Conservation (phyloP, 2,113 vertebrate genomes). For the Eclectus roratus region DNA sequence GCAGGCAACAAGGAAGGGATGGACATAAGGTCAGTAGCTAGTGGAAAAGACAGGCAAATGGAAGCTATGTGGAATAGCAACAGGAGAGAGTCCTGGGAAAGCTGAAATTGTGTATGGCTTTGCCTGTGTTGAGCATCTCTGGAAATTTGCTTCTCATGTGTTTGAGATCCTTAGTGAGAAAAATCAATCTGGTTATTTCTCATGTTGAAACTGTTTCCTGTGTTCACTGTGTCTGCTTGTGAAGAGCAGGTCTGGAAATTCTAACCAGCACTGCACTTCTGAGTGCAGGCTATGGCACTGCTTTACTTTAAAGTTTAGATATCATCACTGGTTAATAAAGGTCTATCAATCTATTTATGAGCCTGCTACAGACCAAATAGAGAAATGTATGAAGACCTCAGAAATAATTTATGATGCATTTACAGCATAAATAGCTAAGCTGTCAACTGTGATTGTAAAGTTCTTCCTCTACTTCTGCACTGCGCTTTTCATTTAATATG, state of each 20-base stretch:
- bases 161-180: not conserved
- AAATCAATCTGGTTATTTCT: not conserved
- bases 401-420: constrained; percentile 70
- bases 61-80: not conserved
- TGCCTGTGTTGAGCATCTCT: not conserved
- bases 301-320: not conserved
- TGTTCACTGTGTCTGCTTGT: not conserved
- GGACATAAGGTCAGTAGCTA: not conserved
- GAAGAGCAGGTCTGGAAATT: not conserved
- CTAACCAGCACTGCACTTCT: not conserved
- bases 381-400: constrained; percentile 48
- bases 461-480: constrained; percentile 21
- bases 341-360: constrained; percentile 60
- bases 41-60: not conserved
- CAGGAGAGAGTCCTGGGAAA: not conserved
- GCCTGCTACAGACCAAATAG: constrained; percentile 26
- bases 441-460: constrained; percentile 22
- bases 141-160: not conserved
- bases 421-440: constrained; percentile 61
- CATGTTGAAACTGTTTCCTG: not conserved
- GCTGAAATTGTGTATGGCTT: not conserved
- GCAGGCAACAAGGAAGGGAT: not conserved
- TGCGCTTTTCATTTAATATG: constrained; percentile 57
- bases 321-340: not conserved
- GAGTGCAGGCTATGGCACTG: not conserved